These are phyloP conservation scores for Cheilosia grossa DNA, from an alignment of 2,888 invertebrate genomes.

Conservation along the genomic window DNA sequence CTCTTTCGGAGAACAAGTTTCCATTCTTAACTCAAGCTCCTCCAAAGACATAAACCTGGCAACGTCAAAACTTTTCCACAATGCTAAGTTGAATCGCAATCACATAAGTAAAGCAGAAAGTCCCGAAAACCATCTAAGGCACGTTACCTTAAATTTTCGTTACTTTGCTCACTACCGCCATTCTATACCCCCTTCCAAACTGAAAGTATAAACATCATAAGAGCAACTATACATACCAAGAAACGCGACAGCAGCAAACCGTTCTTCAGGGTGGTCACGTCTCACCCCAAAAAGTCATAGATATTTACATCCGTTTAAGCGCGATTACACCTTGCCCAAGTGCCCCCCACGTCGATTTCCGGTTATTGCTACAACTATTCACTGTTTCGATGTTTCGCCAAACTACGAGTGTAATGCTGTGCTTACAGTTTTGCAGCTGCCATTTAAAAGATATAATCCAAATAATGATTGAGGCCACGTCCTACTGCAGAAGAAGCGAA, in stretches of 20 bases:
- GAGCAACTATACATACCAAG: neutral
- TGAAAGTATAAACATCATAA: neutral
- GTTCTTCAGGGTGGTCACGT: slow-evolving; percentile 26
- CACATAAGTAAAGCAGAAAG: neutral
- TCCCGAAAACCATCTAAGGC: neutral
- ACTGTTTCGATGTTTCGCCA: slow-evolving; percentile 50
- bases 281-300: neutral
- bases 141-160: neutral
- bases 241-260: neutral
- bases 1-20: no score
- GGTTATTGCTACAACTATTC: slow-evolving; percentile 52
- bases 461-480: slow-evolving; percentile 58
- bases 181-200: neutral
- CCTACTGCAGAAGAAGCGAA: slow-evolving; percentile 1
- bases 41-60: no score
- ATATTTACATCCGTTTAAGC: neutral
- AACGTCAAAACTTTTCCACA: neutral
- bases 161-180: neutral
- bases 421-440: slow-evolving; percentile 47
- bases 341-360: slow-evolving; percentile 23
- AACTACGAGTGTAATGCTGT: slow-evolving; percentile 51
- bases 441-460: slow-evolving; percentile 44
- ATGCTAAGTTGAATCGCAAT: neutral
- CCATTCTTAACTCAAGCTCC: no score
- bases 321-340: neutral